These are phyloP conservation scores for Maniola hyperantus DNA, from an alignment of 2,888 invertebrate genomes.

Conservation along the genomic window DNA sequence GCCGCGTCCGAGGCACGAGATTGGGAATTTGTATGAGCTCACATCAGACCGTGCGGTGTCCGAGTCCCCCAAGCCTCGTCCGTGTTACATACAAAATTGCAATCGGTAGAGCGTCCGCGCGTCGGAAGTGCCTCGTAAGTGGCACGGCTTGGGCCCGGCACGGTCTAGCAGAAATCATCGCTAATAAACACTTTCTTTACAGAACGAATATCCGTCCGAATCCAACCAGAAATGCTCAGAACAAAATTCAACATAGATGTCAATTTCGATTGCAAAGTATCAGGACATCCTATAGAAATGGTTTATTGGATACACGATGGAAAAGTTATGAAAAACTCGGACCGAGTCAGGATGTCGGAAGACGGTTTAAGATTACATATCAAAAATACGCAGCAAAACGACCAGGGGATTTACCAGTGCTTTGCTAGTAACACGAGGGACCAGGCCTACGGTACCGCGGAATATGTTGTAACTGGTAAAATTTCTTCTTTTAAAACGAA, in stretches of 20 bases:
- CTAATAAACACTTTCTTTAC: conserved; percentile 47
- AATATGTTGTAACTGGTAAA: conserved; percentile 91
- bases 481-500: conserved; percentile 5
- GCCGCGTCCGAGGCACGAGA: too few species aligned
- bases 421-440: conserved; percentile 93
- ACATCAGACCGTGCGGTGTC: too few species aligned
- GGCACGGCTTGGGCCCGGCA: too few species aligned
- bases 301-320: conserved; percentile 93
- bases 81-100: too few species aligned
- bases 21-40: too few species aligned
- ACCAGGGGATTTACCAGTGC: conserved; percentile 96
- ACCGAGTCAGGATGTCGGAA: conserved; percentile 80
- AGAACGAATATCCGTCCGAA: conserved; percentile 91
- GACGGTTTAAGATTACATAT: conserved; percentile 81
- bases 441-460: conserved; percentile 91
- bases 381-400: conserved; percentile 88
- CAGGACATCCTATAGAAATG: conserved; percentile 92
- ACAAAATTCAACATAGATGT: conserved; percentile 93
- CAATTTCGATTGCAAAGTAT: conserved; percentile 92
- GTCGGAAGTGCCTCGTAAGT: too few species aligned
- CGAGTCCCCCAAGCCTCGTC: too few species aligned
- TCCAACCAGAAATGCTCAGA: conserved; percentile 89
- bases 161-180: too few species aligned
- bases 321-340: conserved; percentile 82
- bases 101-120: too few species aligned